phyloP scores from a whole-genome alignment of 2,888 invertebrate species.

The Pachydiplax longipennis region DNA sequence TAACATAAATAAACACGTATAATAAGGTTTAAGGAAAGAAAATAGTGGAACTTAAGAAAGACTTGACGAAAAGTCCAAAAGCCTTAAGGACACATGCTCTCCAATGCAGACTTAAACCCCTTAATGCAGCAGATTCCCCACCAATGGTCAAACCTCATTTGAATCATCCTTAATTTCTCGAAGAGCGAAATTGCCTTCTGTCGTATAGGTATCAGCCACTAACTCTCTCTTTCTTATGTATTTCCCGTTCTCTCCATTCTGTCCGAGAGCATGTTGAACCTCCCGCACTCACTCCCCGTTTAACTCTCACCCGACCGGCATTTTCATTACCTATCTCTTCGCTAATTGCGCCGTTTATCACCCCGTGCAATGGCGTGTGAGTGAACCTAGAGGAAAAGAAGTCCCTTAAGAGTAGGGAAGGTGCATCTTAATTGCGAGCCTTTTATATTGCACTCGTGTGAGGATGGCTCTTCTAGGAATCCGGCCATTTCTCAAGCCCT shows the following conservation, averaged over 20 bases:
- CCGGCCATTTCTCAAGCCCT: background rate
- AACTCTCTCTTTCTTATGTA: no score
- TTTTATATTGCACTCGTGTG: background rate
- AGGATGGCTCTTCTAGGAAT: background rate
- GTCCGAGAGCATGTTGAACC: background rate
- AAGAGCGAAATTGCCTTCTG: no score
- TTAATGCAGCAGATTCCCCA: no score
- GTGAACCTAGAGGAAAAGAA: background rate
- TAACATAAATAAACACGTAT: no score
- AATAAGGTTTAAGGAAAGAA: no score
- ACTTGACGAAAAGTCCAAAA: no score
- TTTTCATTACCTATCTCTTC: background rate
- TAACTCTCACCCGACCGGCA: background rate
- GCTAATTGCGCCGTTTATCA: background rate
- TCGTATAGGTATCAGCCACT: no score
- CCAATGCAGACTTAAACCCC: no score
- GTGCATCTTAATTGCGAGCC: background rate
- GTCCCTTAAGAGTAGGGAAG: background rate
- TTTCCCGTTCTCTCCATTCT: background rate
- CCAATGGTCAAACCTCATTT: no score
- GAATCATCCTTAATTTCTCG: no score
- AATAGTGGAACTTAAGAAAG: no score
- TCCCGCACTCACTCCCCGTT: background rate
- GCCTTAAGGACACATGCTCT: no score
- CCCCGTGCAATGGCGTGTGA: background rate